Evolutionary conservation across 2,113 vertebrate genomes (phyloP), one percentile per base, ranked within the genome.

Genomic region (Thryonomys swinderianus): DNA sequence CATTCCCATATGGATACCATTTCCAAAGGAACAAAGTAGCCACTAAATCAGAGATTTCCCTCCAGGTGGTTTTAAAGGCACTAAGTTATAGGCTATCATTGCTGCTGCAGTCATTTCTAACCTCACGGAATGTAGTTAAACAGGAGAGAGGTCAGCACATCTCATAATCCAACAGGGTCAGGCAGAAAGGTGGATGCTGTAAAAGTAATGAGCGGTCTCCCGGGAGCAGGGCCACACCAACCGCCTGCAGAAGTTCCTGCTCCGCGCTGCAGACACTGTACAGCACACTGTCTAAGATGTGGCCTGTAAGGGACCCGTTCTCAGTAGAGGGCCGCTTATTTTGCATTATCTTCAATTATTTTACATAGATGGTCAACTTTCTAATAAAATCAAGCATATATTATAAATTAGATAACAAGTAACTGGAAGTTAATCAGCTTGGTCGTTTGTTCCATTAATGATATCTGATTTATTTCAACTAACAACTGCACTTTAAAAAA

Each of bases 401-500:
- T 79, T 88, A 45, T 14, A 81, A 12, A 62, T 62, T 67, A 85
- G 57, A 61, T 32, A 32, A 32, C 27, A 30, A 30, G 37, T 79
- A 88, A 94, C 62, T 48, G 4, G 3, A 80, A 73, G 66, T 8
- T 78, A n/a, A 78, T 90, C 62, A 83, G 20, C 32, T 37, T 21
- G 40, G 32, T 81, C 21, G 57, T 82, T 79, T 92, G 59, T 78
- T 67, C 23, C 23, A 79, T 74, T 91, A 83, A 59, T 88, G 23
- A 67, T 48, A 88, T 30, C 51, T 69, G 48, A 27, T 62, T 90
- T 86, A 76, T 76, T 93, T 92, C 85, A 92, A 81, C 27, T 42
- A 90, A 61, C 32, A 92, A 73, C n/a, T 90, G 4, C 11, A 90
- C 67, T 74, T 95, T 16, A 66, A 71, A 92, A 93, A 62, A 5